These are phyloP conservation scores for Paguma larvata DNA, from an alignment of 2,797 vertebrate species.

Conservation along the genomic window DNA sequence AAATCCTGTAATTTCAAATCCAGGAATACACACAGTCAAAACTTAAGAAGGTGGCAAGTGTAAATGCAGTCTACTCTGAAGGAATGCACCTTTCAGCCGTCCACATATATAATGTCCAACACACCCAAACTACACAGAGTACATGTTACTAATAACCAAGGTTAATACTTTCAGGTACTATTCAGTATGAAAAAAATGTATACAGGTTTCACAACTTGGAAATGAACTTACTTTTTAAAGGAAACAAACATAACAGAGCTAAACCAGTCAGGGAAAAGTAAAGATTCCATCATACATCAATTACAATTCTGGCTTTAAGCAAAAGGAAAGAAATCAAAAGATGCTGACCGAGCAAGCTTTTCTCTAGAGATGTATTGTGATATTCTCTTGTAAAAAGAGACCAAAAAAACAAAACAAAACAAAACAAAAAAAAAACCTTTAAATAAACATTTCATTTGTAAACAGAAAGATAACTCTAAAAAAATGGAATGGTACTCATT, in stretches of 20 bases:
- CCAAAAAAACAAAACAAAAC: background rate
- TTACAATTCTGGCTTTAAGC: constrained; percentile 21
- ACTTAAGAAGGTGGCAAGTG: background rate
- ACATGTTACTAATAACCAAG: background rate
- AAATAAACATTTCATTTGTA: constrained; percentile 63
- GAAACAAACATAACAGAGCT: background rate
- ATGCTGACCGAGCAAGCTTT: background rate
- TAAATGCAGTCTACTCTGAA: background rate
- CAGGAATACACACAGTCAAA: constrained; percentile 26
- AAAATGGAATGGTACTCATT: background rate
- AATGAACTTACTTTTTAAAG: constrained; percentile 47
- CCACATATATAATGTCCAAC: background rate
- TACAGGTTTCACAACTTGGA: constrained; percentile 53
- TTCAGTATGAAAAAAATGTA: constrained; percentile 64
- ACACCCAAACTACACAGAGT: background rate
- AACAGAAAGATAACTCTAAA: constrained; percentile 53
- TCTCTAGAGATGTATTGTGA: background rate
- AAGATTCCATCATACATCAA: constrained; percentile 3
- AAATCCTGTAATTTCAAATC: constrained; percentile 8
- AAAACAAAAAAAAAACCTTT: background rate
- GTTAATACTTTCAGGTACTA: constrained; percentile 60
- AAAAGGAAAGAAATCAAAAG: constrained; percentile 64
- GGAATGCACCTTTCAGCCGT: background rate
- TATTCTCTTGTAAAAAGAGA: constrained; percentile 20
- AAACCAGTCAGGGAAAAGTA: background rate